A percentile compares a stretch with the other conserved stretches of the same genome.
phyloP scores from a whole-genome alignment of 1,140 invertebrate genomes.

The Zaprionus camerounensis region DNA sequence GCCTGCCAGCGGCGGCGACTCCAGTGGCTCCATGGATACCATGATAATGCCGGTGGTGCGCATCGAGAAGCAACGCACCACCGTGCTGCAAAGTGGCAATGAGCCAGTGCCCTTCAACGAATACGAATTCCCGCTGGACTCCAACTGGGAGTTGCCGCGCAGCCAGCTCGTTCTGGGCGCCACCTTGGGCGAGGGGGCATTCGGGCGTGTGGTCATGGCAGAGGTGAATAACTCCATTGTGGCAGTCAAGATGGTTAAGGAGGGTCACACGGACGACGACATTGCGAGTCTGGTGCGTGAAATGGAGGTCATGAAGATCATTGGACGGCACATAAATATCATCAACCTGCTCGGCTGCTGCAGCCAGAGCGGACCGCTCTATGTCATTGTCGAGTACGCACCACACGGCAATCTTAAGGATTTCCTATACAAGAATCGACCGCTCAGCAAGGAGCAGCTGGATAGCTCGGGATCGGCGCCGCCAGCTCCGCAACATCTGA shows the following conservation, averaged over 20 bases:
- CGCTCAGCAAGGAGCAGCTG: conserved; percentile 84
- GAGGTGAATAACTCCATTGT: conserved; percentile 94
- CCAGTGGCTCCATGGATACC: conserved; percentile 85
- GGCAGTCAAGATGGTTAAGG: conserved; percentile 99
- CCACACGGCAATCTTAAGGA: conserved; percentile 97
- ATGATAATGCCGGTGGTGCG: conserved; percentile 92
- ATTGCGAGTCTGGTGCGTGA: conserved; percentile 98
- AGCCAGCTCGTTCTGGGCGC: conserved; percentile 91
- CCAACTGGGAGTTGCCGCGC: conserved; percentile 95
- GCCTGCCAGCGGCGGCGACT: conserved; percentile 86
- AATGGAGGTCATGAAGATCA: conserved; percentile 99
- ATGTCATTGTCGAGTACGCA: conserved; percentile 98
- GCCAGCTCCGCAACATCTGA: conserved; percentile 86
- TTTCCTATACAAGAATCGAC: conserved; percentile 94
- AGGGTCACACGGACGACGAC: conserved; percentile 98
- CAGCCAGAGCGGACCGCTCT: conserved; percentile 97
- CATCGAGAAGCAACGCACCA: conserved; percentile 93
- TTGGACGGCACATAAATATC: conserved; percentile 98
- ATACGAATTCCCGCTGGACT: conserved; percentile 96
- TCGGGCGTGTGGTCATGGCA: conserved; percentile 96
- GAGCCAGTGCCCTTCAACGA: conserved; percentile 90
- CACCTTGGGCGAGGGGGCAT: conserved; percentile 96
- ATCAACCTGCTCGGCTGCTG: conserved; percentile 98
- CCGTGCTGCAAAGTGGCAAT: conserved; percentile 86
- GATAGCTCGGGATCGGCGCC: conserved; percentile 83